These are phyloP conservation scores for Proisotoma minuta DNA, from an alignment of 2,888 invertebrate species.

Conservation along the genomic window DNA sequence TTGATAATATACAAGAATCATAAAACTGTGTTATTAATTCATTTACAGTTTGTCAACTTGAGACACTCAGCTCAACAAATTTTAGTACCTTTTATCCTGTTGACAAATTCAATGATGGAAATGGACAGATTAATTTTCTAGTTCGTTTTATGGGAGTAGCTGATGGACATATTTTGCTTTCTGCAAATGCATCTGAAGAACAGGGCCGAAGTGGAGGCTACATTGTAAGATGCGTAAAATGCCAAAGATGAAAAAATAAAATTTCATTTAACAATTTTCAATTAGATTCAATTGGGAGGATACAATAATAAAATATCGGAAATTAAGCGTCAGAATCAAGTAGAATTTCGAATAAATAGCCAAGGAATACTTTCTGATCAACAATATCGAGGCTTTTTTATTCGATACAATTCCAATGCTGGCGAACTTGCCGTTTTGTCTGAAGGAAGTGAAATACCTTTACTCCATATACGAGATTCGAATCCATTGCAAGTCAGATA, in stretches of 20 bases:
- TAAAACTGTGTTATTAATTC: too few relatives aligned
- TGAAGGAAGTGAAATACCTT: slow-evolving; percentile 35
- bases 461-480: slow-evolving; percentile 33
- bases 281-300: slow-evolving; percentile 40
- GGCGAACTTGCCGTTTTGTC: slow-evolving; percentile 28
- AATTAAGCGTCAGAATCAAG: slow-evolving; percentile 25
- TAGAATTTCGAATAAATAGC: slow-evolving; percentile 29
- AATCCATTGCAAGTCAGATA: slow-evolving; percentile 27
- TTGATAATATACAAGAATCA: too few relatives aligned
- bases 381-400: slow-evolving; percentile 39
- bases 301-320: slow-evolving; percentile 42
- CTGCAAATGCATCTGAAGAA: slow-evolving; percentile 17
- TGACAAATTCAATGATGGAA: slow-evolving; percentile 11
- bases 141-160: slow-evolving; percentile 38
- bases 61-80: slow-evolving; percentile 21
- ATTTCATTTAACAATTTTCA: too few relatives aligned
- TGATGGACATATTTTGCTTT: slow-evolving; percentile 34
- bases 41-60: slow-evolving; percentile 30
- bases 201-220: slow-evolving; percentile 18
- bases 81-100: slow-evolving; percentile 27
- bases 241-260: background rate
- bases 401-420: slow-evolving; percentile 31
- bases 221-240: background rate
- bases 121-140: slow-evolving; percentile 32
- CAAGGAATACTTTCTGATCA: slow-evolving; percentile 37